Percentiles rank a stretch among this genome's conserved stretches.
These are phyloP conservation scores for Seira sanloemensis DNA, from an alignment of 2,888 invertebrate species.

Conservation along the genomic window DNA sequence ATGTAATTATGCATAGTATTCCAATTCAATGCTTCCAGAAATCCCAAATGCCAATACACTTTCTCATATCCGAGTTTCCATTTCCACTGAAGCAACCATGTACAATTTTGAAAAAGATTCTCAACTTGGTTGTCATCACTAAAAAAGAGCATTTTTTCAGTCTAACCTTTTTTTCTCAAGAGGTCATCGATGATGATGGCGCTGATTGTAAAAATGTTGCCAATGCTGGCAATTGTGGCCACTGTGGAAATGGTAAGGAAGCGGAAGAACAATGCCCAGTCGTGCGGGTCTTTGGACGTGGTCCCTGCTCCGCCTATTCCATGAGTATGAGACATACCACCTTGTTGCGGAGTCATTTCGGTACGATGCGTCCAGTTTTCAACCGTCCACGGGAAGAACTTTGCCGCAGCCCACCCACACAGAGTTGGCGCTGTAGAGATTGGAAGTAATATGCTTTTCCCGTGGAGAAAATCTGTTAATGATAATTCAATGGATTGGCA, in stretches of 20 bases:
- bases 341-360: conserved; percentile 45
- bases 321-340: conserved; percentile 18
- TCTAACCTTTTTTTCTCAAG: conserved; percentile 81
- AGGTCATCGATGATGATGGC: conserved; percentile 85
- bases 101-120: background rate
- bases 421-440: too few relatives aligned
- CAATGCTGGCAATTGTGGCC: conserved; percentile 83
- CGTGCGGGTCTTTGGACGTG: conserved; percentile 74
- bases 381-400: background rate
- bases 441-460: too few relatives aligned
- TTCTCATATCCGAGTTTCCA: too few relatives aligned
- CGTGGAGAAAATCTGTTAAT: too few relatives aligned
- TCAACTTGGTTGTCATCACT: background rate
- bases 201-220: conserved; percentile 86
- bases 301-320: conserved; percentile 17
- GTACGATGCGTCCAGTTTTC: background rate
- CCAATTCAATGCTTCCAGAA: too few relatives aligned
- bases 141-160: background rate
- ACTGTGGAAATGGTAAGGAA: conserved; percentile 81
- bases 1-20: too few relatives aligned
- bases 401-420: too few relatives aligned
- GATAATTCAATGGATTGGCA: too few relatives aligned
- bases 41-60: too few relatives aligned
- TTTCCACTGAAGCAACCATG: background rate
- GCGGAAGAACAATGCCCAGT: conserved; percentile 83